phyloP scores from a whole-genome alignment of 2,888 invertebrate species.

The Catocala fraxini region DNA sequence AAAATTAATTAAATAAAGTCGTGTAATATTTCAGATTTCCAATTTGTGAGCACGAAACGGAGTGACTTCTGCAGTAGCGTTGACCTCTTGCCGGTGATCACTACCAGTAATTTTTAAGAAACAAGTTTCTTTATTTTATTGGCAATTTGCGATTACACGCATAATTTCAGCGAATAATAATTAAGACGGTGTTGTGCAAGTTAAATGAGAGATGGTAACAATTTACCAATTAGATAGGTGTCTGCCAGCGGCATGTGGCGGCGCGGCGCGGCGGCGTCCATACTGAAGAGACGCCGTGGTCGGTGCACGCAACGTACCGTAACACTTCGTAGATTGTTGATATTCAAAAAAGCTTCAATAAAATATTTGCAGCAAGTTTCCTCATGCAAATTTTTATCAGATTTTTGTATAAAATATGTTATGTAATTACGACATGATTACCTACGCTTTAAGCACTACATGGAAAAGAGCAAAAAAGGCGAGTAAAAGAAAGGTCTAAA shows the following conservation, averaged over 20 bases:
- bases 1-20: slow-evolving; percentile 29
- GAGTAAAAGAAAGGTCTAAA: no score
- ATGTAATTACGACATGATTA: no score
- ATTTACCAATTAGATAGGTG: slow-evolving; percentile 48
- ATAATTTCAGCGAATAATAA: slow-evolving; percentile 49
- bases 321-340: not conserved
- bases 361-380: not conserved
- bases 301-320: slow-evolving; percentile 32
- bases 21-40: slow-evolving; percentile 34
- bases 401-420: no score
- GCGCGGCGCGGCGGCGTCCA: slow-evolving; percentile 2
- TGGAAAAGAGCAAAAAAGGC: no score
- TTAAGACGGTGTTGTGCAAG: slow-evolving; percentile 44
- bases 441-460: no score
- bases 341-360: not conserved
- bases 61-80: slow-evolving; percentile 64
- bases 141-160: slow-evolving; percentile 64
- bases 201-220: slow-evolving; percentile 38
- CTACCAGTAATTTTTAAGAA: slow-evolving; percentile 35
- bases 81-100: slow-evolving; percentile 51
- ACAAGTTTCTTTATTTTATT: slow-evolving; percentile 60
- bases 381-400: no score
- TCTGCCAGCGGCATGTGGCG: slow-evolving; percentile 30
- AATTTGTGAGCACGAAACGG: slow-evolving; percentile 53
- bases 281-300: not conserved